These are phyloP conservation scores for Buathra laborator DNA, from an alignment of 2,888 invertebrate species.

Conservation along the genomic window DNA sequence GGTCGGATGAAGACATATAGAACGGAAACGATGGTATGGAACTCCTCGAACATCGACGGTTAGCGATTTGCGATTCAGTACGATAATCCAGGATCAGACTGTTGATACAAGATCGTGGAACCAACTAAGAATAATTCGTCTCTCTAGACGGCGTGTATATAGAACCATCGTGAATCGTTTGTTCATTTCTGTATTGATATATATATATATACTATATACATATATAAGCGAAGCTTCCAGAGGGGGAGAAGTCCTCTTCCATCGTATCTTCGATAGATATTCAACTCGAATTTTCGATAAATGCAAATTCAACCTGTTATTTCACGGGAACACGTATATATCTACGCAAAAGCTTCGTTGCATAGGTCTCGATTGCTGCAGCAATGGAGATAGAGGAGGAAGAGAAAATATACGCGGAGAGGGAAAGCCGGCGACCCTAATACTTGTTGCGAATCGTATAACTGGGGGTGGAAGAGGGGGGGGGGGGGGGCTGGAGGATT, in stretches of 20 bases:
- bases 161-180: constrained; percentile 57
- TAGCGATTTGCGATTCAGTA: constrained; percentile 65
- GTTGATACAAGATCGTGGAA: constrained; percentile 68
- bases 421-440: constrained; percentile 60
- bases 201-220: constrained; percentile 24
- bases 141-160: constrained; percentile 44
- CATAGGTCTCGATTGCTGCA: constrained; percentile 59
- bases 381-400: constrained; percentile 43
- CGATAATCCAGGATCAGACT: constrained; percentile 70
- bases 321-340: constrained; percentile 48
- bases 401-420: constrained; percentile 30
- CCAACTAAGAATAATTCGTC: constrained; percentile 68
- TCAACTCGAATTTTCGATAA: constrained; percentile 56
- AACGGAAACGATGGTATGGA: constrained; percentile 15
- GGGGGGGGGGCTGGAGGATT: constrained; percentile 24
- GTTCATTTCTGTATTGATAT: constrained; percentile 49
- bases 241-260: not conserved
- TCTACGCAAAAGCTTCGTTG: constrained; percentile 53
- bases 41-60: constrained; percentile 51
- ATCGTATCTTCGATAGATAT: constrained; percentile 42
- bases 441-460: constrained; percentile 70
- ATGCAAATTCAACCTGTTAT: constrained; percentile 66
- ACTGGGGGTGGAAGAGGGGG: constrained; percentile 44
- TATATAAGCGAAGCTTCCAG: constrained; percentile 15
- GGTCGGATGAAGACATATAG: constrained; percentile 16